A percentile compares a stretch with the other conserved stretches of the same genome.
These are phyloP conservation scores for Notechis scutatus DNA, from an alignment of 2,113 vertebrate species.

Conservation along the genomic window DNA sequence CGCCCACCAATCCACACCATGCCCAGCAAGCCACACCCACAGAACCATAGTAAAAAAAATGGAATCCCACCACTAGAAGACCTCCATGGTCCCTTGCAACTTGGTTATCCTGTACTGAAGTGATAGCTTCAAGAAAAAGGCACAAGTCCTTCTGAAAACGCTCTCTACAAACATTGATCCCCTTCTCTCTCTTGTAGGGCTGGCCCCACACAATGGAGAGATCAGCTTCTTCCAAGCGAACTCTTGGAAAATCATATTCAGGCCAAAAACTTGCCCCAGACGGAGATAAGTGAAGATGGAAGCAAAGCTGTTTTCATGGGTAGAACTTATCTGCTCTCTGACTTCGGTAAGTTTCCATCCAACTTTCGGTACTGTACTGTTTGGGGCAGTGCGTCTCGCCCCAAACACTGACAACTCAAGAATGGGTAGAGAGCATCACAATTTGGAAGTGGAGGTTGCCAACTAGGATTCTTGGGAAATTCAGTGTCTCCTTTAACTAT, in stretches of 20 bases:
- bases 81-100: not conserved
- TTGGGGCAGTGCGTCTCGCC: not conserved
- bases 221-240: slow-evolving; percentile 61
- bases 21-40: no score
- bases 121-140: not conserved
- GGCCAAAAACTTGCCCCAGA: slow-evolving; percentile 35
- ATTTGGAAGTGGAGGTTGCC: not conserved
- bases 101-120: not conserved
- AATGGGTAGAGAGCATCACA: not conserved
- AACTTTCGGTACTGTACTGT: not conserved
- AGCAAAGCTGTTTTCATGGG: slow-evolving; percentile 44
- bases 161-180: not conserved
- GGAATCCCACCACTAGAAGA: not conserved
- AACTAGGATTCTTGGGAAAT: not conserved
- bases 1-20: no score
- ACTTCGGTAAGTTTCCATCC: slow-evolving; percentile 54
- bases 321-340: slow-evolving; percentile 36
- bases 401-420: not conserved
- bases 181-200: slow-evolving; percentile 55
- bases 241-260: slow-evolving; percentile 48
- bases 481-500: not conserved
- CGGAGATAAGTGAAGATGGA: slow-evolving; percentile 41
- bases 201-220: slow-evolving; percentile 60
- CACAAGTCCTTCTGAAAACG: accelerated
- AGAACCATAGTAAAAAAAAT: no score